A percentile compares a stretch with the other conserved stretches of the same genome.
Conservation (phyloP, 1,140 invertebrate genomes). For the Hypsibius dujardini region DNA sequence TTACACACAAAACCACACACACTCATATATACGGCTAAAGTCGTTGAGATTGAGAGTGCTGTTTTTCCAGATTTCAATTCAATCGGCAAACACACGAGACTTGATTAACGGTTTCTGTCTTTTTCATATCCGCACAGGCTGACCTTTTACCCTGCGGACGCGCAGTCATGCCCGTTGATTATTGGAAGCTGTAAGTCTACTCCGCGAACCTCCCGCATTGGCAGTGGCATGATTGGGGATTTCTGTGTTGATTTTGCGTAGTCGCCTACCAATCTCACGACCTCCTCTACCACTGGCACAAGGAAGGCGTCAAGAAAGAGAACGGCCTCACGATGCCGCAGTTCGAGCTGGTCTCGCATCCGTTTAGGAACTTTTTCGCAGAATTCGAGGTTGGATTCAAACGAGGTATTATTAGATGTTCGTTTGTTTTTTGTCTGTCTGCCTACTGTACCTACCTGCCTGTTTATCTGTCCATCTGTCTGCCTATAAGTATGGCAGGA, state of each 20-base stretch:
- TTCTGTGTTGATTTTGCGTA: conserved; percentile 23
- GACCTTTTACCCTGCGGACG: conserved; percentile 36
- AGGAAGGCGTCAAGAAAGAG: conserved; percentile 24
- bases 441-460: no score
- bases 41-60: background rate
- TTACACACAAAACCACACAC: no score
- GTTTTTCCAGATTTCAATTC: no score
- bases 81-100: no score
- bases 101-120: no score
- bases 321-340: conserved; percentile 33
- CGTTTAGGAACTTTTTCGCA: conserved; percentile 26
- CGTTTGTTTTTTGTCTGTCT: no score
- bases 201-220: conserved; percentile 7
- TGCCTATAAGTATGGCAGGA: no score
- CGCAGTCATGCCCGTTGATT: conserved; percentile 34
- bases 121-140: no score
- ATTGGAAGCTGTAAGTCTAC: conserved; percentile 36
- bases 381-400: background rate
- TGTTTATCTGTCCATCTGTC: no score
- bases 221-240: background rate
- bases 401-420: background rate
- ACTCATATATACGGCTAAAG: no score
- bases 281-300: conserved; percentile 33
- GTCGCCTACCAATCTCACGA: conserved; percentile 32
- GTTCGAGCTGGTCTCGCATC: conserved; percentile 33